Conservation (phyloP, 1,140 invertebrate genomes). For the Bombus pyrosoma region DNA sequence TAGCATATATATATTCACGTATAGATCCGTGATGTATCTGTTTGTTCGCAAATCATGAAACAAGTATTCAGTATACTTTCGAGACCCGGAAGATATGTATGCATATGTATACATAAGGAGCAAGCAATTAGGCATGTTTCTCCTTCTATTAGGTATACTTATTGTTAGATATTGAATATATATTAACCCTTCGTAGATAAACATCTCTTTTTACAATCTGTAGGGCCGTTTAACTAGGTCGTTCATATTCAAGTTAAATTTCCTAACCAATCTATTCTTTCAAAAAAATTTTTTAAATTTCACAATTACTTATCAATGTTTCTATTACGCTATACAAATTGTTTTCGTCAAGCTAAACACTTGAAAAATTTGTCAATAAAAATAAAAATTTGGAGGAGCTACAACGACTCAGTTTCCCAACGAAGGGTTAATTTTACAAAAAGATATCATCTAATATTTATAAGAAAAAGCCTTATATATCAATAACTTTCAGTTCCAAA, state of each 20-base stretch:
- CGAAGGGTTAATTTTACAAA: not conserved
- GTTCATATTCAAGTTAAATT: not conserved
- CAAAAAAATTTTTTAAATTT: not conserved
- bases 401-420: not conserved
- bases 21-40: too few relatives aligned
- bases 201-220: not conserved
- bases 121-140: not conserved
- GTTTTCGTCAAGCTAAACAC: not conserved
- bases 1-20: too few relatives aligned
- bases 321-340: too few relatives aligned
- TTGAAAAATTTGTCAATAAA: not conserved
- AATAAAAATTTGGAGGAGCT: not conserved
- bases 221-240: not conserved
- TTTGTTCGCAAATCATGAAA: too few relatives aligned
- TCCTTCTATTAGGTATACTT: not conserved
- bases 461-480: not conserved
- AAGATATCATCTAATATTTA: not conserved
- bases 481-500: not conserved
- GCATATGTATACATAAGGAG: not conserved
- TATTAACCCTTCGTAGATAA: not conserved
- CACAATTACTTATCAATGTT: too few relatives aligned
- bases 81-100: too few relatives aligned
- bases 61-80: too few relatives aligned
- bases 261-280: not conserved
- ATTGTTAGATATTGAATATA: not conserved